Base-by-base conservation (phyloP, 37 sponge, comb jelly and placozoan species). In the Haliclona indistincta region DNA sequence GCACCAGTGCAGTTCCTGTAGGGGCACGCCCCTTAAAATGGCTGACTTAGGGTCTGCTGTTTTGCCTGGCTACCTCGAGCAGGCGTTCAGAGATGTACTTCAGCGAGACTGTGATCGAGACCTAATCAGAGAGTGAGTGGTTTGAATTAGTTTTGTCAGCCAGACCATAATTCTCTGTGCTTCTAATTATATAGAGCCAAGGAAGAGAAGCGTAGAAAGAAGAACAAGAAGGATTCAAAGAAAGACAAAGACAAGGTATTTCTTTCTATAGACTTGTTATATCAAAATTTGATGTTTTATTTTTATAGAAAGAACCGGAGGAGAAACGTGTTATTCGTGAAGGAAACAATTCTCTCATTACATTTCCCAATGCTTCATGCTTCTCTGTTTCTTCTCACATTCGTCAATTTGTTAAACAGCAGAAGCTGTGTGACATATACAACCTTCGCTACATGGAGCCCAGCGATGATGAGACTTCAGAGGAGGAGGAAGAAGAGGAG, bases 351-450 rank as follows among this genome's bases (percentile, higher is more conserved):
- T 84, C 90, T 6, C 86, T 90, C 43, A 58, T 84, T 23, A 76
- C 85, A 25, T 63, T 70, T 62, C 75, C 81, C 36, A 80, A 83
- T 76, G 72, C 91, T 20, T 84, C 91, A 30, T 41, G 61, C 30
- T 90, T 81, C 78, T 74, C 91, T 52, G 67, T 90, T 15, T 90
- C 76, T 71, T 68, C 75, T 36, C 91, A 81, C 51, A 72, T 90
- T 44, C 81, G 91, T 0, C 81, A 90, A 67, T 71, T 90, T 15
- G 74, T 90, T 5, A 81, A 84, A 29, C 91, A 90, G 72, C 75
- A 75, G 38, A 58, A 84, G 71, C 78, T 90, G 54, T 84, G 85
- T 43, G 77, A 80, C 61, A 80, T 71, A 34, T 90, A 62, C 77
- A 90, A 90, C 68, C 55, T 41, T 42, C 77, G 91, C 0, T 29